Conservation (phyloP, 2,888 invertebrate genomes). For the Eretmocerus hayati region DNA sequence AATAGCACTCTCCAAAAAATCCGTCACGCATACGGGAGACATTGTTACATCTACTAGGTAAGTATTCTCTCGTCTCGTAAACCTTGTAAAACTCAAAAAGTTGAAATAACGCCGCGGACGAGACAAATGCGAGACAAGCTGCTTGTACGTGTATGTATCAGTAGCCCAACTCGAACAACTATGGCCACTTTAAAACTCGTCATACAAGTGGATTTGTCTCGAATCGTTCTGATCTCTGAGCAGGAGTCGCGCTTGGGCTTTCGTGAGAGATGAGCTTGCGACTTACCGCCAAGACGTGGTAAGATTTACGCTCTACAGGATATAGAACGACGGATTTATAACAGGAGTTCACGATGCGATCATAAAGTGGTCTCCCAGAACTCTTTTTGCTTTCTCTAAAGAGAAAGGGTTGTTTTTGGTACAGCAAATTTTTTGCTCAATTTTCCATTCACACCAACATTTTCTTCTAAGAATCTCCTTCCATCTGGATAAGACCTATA, state of each 20-base stretch:
- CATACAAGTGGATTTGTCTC: constrained; percentile 40
- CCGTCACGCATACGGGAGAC: neutral
- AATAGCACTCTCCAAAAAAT: constrained; percentile 9
- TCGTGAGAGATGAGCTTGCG: constrained; percentile 39
- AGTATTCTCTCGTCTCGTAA: no score
- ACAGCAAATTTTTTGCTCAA: no score
- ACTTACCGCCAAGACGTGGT: constrained; percentile 47
- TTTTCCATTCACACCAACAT: no score
- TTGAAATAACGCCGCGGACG: constrained; percentile 6
- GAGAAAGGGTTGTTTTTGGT: no score
- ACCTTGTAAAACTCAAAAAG: no score
- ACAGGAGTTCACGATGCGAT: no score
- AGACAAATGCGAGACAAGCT: constrained; percentile 20
- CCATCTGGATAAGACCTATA: no score
- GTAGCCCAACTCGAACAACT: constrained; percentile 11
- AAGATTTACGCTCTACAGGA: constrained; percentile 40
- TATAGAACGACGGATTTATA: no score
- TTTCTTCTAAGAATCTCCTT: no score
- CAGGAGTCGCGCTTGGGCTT: constrained; percentile 18
- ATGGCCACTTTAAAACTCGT: constrained; percentile 34
- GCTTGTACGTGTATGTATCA: constrained; percentile 13
- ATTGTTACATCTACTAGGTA: neutral
- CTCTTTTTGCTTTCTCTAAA: no score
- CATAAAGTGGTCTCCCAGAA: no score
- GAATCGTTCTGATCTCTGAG: neutral